Evolutionary conservation across 2,888 invertebrate species (phyloP), one percentile per base, ranked within the genome.

Genomic region (Eristalis arbustorum): DNA sequence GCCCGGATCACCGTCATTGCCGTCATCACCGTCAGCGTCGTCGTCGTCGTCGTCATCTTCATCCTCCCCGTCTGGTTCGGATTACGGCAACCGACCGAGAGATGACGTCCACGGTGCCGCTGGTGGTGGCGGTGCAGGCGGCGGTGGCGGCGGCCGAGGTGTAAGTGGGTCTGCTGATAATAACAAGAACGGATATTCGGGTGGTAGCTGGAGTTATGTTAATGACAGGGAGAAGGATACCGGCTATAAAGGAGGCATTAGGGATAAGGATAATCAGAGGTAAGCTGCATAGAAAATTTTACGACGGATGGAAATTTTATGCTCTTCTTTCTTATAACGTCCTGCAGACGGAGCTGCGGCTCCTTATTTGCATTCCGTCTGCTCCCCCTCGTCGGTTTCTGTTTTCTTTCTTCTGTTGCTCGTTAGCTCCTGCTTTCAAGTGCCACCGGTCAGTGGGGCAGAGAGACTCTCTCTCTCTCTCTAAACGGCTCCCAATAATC

Each of bases 221-320:
- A 89, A 90, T 84, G 89, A 89, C 82, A 89, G 89, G 81, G 87
- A 88, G 75, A 89, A 89, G 88, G 75, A 88, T 89, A 78, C 87
- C 72, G 72, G 80, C 84, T 88, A 89, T 87, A 88, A 87, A 75
- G 84, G 88, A 77, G 87, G 74, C 81, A 87, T 88, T 78, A 88
- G 89, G 84, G 89, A 89, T 82, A 90, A 90, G 84, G 90, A 91
- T 74, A 89, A 88, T 61, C 90, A 91, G 89, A 91, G 91, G 91
- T 91, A 91, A 91, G 91, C 90, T 89, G 89, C 89, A 90, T 89
- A 82, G 88, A 75, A 83, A 84, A 88, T 87, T 87, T 87, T 83
- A 87, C 75, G 87, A 72, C 68, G 71, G 72, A 79, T 83, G 66
- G 69, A 74, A 42, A 73, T 62, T 81, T 82, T 71, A 68, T 85